phyloP scores from a whole-genome alignment of 23 tunicate species.

The Botrylloides violaceus region DNA sequence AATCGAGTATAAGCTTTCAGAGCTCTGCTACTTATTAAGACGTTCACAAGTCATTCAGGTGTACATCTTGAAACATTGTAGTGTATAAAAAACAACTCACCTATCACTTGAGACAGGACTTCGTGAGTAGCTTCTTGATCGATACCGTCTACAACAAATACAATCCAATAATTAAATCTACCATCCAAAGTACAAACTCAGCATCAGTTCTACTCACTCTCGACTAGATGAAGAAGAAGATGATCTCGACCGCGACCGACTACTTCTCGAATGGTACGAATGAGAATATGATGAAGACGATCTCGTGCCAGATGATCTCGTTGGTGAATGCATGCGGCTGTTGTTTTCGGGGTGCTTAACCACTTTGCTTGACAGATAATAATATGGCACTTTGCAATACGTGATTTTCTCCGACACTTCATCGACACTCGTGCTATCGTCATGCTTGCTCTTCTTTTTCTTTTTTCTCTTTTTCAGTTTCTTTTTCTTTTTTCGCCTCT shows the following conservation, averaged over 20 bases:
- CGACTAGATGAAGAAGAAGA: background rate
- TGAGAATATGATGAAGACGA: constrained; percentile 3
- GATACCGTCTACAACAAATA: too few species aligned
- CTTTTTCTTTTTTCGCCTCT: constrained; percentile 23
- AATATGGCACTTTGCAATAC: constrained; percentile 24
- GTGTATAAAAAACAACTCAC: too few species aligned
- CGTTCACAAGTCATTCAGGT: too few species aligned
- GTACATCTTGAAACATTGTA: too few species aligned
- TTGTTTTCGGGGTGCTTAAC: background rate
- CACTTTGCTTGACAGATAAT: constrained; percentile 10
- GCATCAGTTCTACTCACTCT: too few species aligned
- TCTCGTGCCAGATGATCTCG: background rate
- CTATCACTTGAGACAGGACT: too few species aligned
- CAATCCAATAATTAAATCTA: too few species aligned
- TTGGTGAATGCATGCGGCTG: background rate
- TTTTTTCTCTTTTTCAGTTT: constrained; percentile 25
- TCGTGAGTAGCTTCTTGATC: too few species aligned
- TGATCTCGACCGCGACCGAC: constrained; percentile 27
- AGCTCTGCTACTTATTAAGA: too few species aligned
- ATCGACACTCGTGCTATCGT: background rate
- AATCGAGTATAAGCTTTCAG: too few species aligned
- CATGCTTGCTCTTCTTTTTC: constrained; percentile 21
- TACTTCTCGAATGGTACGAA: constrained; percentile 4
- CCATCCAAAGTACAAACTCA: too few species aligned
- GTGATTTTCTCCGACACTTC: constrained; percentile 9